Percentiles rank a stretch among this genome's conserved stretches.
These are phyloP conservation scores for Brachionus manjavacas DNA, from an alignment of 1,140 invertebrate genomes.

Conservation along the genomic window DNA sequence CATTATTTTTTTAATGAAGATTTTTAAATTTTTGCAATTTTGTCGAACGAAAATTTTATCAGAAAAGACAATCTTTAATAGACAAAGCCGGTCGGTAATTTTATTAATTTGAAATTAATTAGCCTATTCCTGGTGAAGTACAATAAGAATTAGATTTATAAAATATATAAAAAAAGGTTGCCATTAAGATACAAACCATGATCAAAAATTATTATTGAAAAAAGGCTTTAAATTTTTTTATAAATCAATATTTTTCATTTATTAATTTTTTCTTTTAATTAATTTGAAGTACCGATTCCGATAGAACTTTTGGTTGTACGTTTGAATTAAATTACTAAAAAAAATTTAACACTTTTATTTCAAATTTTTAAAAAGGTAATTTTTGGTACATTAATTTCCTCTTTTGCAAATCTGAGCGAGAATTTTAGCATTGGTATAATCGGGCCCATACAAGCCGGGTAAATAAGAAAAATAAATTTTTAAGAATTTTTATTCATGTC, in stretches of 20 bases:
- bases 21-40: too few relatives aligned
- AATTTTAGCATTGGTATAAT: not conserved
- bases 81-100: too few relatives aligned
- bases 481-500: not conserved
- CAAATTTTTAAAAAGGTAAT: constrained; percentile 44
- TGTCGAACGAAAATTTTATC: too few relatives aligned
- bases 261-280: not conserved
- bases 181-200: too few relatives aligned
- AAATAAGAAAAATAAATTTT: not conserved
- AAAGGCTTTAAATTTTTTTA: not conserved
- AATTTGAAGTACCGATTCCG: constrained; percentile 49
- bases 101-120: too few relatives aligned
- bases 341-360: too few relatives aligned
- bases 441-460: not conserved
- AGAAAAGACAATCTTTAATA: too few relatives aligned
- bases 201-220: not conserved
- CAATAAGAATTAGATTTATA: too few relatives aligned
- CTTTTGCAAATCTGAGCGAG: not conserved
- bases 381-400: constrained; percentile 42
- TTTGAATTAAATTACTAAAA: not conserved
- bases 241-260: too few relatives aligned
- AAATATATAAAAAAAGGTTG: too few relatives aligned
- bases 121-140: too few relatives aligned
- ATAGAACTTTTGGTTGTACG: constrained; percentile 54
- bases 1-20: too few relatives aligned